phyloP scores from a whole-genome alignment of 2,113 vertebrate species.

The Phylloscopus trochilus region DNA sequence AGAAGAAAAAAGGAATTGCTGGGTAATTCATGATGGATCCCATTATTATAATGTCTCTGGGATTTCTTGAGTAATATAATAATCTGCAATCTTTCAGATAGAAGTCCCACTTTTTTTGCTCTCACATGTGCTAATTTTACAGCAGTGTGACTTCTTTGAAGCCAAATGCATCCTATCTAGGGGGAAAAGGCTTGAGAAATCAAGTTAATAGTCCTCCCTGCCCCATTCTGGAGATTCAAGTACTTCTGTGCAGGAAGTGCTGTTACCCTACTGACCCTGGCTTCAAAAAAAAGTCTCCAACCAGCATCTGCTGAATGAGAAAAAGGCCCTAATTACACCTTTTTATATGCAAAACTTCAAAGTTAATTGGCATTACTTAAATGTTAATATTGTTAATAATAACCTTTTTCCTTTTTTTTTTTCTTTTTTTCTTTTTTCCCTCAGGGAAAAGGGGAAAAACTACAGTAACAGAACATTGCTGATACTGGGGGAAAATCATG shows the following conservation, averaged over 20 bases:
- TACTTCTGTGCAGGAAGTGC: background rate
- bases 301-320: background rate
- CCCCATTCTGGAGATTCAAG: background rate
- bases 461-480: background rate
- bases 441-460: background rate
- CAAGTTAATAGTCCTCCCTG: background rate
- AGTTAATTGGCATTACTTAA: background rate
- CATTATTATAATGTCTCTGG: background rate
- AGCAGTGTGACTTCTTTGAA: background rate
- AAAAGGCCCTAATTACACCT: background rate
- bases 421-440: accelerated
- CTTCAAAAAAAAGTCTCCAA: background rate
- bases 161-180: background rate
- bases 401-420: background rate
- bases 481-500: background rate
- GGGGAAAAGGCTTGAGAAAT: background rate
- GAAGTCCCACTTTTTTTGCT: background rate
- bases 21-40: background rate
- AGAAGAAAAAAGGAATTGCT: background rate
- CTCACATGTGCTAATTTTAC: background rate
- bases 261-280: background rate
- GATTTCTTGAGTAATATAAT: background rate
- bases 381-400: background rate
- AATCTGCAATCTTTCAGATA: background rate
- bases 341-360: background rate